These are phyloP conservation scores for Caprella mutica DNA, from an alignment of 2,888 invertebrate species.

Conservation along the genomic window DNA sequence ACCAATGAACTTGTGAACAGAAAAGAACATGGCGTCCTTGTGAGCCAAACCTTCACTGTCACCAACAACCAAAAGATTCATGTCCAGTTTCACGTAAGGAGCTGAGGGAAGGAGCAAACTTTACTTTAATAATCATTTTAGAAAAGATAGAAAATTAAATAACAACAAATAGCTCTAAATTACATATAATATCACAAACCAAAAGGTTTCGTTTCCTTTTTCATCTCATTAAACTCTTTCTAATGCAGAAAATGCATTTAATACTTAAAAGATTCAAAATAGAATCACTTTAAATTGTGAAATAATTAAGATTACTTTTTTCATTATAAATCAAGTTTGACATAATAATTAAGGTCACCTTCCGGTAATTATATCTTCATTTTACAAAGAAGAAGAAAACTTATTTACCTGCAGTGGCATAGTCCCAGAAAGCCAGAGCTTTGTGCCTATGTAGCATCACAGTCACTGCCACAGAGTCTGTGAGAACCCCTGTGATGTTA, in stretches of 20 bases:
- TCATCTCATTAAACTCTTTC: no score
- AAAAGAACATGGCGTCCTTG: constrained; percentile 81
- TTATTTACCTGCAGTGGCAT: constrained; percentile 58
- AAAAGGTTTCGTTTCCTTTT: no score
- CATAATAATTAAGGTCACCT: no score
- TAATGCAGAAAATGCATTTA: not conserved
- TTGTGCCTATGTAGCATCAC: constrained; percentile 67
- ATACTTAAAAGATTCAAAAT: not conserved
- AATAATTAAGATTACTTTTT: no score
- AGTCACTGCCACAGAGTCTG: constrained; percentile 71
- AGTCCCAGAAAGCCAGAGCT: constrained; percentile 80
- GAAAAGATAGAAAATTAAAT: no score
- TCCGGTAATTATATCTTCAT: no score
- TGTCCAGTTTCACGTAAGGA: constrained; percentile 64
- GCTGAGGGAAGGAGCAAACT: constrained; percentile 45
- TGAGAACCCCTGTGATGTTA: constrained; percentile 75
- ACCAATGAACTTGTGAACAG: constrained; percentile 80
- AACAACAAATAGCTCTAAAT: no score
- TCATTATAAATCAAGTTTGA: no score
- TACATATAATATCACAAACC: no score
- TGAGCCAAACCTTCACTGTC: constrained; percentile 56
- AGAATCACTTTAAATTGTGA: no score
- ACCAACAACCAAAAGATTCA: constrained; percentile 66
- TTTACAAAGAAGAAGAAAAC: not conserved
- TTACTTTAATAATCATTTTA: no score